These are phyloP conservation scores for Myiozetetes cayanensis DNA, from an alignment of 2,113 vertebrate species.

Conservation along the genomic window DNA sequence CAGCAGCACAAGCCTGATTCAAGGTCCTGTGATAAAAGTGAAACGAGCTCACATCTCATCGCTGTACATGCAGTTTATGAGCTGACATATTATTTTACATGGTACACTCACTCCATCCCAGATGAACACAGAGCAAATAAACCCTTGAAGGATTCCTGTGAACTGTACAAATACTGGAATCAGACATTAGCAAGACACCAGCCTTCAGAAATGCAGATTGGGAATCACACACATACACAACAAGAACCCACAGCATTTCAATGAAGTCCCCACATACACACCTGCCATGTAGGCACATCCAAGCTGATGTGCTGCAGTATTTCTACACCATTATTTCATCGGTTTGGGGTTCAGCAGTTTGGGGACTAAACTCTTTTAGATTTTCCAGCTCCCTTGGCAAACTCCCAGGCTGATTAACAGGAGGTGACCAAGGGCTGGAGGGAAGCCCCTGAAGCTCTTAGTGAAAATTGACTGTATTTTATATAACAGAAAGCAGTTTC, in stretches of 20 bases:
- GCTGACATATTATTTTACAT: conserved; percentile 57
- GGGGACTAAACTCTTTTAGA: neutral
- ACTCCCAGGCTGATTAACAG: neutral
- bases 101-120: conserved; percentile 50
- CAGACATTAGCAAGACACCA: neutral
- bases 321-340: neutral
- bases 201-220: conserved; percentile 45
- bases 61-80: conserved; percentile 27
- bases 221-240: neutral
- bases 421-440: neutral
- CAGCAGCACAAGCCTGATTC: conserved; percentile 31
- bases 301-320: accelerated
- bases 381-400: neutral
- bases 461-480: neutral
- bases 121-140: conserved; percentile 57
- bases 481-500: neutral
- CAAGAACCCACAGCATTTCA: neutral
- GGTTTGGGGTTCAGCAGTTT: neutral
- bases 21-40: conserved; percentile 36
- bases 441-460: neutral
- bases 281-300: accelerated
- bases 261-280: accelerated
- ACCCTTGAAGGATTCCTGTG: conserved; percentile 53
- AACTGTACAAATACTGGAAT: conserved; percentile 25
- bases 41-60: conserved; percentile 4